Conservation (phyloP, 2,113 vertebrate species). For the Aepyceros melampus region DNA sequence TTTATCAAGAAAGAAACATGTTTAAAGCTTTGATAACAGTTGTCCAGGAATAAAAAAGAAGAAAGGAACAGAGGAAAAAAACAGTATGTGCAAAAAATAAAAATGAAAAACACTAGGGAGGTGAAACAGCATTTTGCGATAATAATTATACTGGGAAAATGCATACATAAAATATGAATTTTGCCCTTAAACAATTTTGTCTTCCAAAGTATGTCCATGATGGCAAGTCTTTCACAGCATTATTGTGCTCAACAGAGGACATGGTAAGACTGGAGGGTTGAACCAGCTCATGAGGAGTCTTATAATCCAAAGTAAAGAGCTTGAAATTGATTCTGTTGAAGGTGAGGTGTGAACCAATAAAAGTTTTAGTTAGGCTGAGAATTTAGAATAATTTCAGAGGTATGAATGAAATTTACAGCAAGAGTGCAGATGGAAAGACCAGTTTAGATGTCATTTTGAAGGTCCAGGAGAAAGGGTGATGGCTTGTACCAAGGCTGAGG, state of each 20-base stretch:
- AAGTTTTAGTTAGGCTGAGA: background rate
- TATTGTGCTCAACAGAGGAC: background rate
- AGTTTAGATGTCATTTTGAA: background rate
- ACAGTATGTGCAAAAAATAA: background rate
- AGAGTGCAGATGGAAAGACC: background rate
- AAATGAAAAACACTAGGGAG: background rate
- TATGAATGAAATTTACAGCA: background rate
- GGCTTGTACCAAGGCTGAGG: background rate
- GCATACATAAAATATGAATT: background rate
- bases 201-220: background rate
- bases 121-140: background rate
- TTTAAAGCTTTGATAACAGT: background rate
- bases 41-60: background rate
- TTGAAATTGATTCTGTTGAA: background rate
- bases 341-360: background rate
- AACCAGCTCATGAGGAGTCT: background rate
- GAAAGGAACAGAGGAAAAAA: background rate
- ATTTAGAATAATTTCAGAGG: background rate
- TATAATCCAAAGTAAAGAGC: background rate
- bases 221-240: background rate
- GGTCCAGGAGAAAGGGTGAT: background rate
- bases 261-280: background rate
- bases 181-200: background rate
- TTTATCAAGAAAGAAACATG: background rate
- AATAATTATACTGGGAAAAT: background rate